Percentiles rank a stretch among this genome's conserved stretches.
phyloP scores from a whole-genome alignment of 2,888 invertebrate genomes.

The Drosophila nr. perissopoda region DNA sequence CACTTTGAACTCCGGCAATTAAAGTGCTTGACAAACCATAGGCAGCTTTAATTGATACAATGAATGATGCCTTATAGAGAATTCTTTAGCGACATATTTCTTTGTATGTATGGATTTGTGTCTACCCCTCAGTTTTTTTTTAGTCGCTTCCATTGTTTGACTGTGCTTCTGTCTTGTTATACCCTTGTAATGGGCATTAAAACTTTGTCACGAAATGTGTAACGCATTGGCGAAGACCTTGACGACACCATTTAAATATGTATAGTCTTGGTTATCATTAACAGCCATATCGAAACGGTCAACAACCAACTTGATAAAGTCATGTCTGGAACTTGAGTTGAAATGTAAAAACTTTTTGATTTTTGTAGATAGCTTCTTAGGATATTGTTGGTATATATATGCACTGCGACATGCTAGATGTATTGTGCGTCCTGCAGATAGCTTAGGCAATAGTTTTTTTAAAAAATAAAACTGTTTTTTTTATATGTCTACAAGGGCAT shows the following conservation, averaged over 20 bases:
- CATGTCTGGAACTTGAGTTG: neutral
- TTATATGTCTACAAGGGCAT: neutral
- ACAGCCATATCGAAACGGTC: neutral
- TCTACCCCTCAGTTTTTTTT: constrained; percentile 12
- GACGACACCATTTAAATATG: neutral
- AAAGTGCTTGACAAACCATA: constrained; percentile 47
- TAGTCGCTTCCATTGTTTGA: constrained; percentile 25
- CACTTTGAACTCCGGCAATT: constrained; percentile 73
- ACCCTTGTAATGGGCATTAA: constrained; percentile 6
- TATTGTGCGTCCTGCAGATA: neutral
- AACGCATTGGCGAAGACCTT: neutral
- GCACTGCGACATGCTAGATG: neutral
- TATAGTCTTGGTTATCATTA: neutral
- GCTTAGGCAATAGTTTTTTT: neutral
- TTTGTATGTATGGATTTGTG: neutral
- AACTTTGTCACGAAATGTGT: constrained; percentile 10
- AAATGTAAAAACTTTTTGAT: neutral
- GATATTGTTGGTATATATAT: neutral
- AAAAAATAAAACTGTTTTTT: accelerated
- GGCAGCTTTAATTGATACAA: constrained; percentile 42
- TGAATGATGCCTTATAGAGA: constrained; percentile 12
- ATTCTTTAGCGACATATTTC: constrained; percentile 2
- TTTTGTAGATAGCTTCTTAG: neutral
- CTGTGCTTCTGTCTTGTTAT: constrained; percentile 17
- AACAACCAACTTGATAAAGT: neutral